Base-by-base conservation (phyloP, 2,797 vertebrate species). In the Graptemys geographica region DNA sequence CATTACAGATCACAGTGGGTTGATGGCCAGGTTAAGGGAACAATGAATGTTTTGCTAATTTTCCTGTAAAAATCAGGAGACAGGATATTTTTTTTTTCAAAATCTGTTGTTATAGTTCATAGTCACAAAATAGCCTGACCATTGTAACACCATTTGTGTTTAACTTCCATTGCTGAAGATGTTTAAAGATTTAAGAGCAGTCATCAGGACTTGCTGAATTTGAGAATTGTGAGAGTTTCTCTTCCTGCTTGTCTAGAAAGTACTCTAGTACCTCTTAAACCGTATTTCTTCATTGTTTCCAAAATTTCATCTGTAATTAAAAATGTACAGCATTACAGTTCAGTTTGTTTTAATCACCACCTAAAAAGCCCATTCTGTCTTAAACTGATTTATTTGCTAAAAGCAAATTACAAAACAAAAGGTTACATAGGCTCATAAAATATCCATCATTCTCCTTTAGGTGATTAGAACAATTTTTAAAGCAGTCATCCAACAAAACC, bases 261-360 rank as follows among this genome's bases (percentile, higher is more conserved):
- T 84, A 94, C 96, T 1, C 15, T 91, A 72, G 96, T 98, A 65
- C 99, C 99, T 37, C 89, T 97, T 49, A 99, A 96, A 15, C 99
- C 99, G 11, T 16, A 12, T 44, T 96, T 96, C n/a, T 93, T 97
- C 98, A 99, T 96, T 13, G 96, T 91, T 84, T 93, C 37, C 93
- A 99, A 96, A 92, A 99, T 99, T 93, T 99, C 99, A 96, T 99
- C 99, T 99, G 97, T 84, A 98, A 97, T 88, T 52, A 12, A 90
- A 97, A 95, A 80, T 5, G 27, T 47, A 47, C 13, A 94, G n/a
- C 1, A 51, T 96, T 95, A 97, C 2, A 90, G 57, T 41, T 1
- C 2, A 83, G 53, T 51, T 93, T 52, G 7, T 0, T 21, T 49
- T 57, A 37, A 88, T 78, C 4, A 55, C 27, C 5, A 3, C 4